Evolutionary conservation across 2,113 vertebrate species (phyloP).

Genomic region (Pleuronectes platessa): DNA sequence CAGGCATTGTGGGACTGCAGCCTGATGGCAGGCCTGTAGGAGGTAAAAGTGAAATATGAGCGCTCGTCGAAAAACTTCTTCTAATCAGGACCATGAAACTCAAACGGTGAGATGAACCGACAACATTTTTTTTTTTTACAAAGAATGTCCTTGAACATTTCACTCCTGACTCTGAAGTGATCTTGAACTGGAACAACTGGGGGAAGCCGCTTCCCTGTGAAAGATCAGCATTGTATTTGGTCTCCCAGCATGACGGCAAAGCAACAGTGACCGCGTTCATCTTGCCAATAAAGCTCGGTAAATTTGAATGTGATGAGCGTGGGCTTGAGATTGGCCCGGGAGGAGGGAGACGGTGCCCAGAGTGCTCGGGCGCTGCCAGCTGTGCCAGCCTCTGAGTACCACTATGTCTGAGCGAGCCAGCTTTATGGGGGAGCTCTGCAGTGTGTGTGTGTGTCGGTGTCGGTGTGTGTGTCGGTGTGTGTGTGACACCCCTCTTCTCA

Average conservation of each 20-base stretch:
- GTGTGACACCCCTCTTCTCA: constrained; percentile 27
- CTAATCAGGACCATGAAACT: not conserved
- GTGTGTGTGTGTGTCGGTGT: constrained; percentile 23
- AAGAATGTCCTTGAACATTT: not conserved
- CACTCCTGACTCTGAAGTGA: constrained; percentile 37
- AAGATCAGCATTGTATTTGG: constrained; percentile 68
- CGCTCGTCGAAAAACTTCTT: not conserved
- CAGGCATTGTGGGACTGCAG: not conserved
- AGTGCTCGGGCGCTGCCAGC: constrained; percentile 67
- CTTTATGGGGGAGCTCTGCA: constrained; percentile 1
- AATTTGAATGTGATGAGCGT: constrained; percentile 74
- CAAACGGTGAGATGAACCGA: not conserved
- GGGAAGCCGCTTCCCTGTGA: constrained; percentile 39
- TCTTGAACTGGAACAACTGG: constrained; percentile 22
- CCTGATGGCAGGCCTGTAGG: not conserved
- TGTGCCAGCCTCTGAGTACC: constrained; percentile 68
- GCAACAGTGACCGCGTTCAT: constrained; percentile 53
- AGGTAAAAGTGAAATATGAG: not conserved
- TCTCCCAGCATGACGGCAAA: constrained; percentile 47
- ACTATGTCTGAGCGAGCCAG: constrained; percentile 55
- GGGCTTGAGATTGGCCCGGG: constrained; percentile 55
- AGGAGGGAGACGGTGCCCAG: constrained; percentile 64
- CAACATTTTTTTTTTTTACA: not conserved
- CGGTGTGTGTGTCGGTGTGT: not conserved
- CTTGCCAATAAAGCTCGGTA: constrained; percentile 69